phyloP scores from a whole-genome alignment of 2,113 vertebrate genomes.

The Falcunculus frontatus region DNA sequence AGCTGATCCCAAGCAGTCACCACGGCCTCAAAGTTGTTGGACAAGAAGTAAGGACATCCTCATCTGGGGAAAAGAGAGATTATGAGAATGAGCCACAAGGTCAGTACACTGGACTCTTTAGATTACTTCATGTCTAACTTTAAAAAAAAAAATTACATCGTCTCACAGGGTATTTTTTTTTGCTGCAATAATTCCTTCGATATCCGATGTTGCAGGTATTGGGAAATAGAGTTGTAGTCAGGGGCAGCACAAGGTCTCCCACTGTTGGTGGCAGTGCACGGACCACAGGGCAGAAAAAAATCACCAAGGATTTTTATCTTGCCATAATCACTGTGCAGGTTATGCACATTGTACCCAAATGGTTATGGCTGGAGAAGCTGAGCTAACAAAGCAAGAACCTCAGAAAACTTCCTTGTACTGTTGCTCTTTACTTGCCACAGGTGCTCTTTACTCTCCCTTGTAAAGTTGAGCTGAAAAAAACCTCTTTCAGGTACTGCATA shows the following conservation, averaged over 20 bases:
- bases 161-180: background rate
- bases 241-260: background rate
- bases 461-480: background rate
- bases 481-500: background rate
- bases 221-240: background rate
- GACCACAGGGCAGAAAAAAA: background rate
- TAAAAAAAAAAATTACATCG: background rate
- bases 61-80: background rate
- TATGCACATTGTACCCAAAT: background rate
- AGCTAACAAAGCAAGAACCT: background rate
- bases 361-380: background rate
- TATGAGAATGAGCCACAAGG: background rate
- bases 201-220: background rate
- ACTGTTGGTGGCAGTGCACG: background rate
- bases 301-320: background rate
- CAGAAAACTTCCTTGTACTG: background rate
- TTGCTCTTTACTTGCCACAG: too few species aligned
- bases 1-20: background rate
- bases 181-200: background rate
- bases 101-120: background rate
- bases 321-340: background rate
- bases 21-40: background rate
- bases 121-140: background rate
- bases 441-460: background rate
- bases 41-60: background rate